Evolutionary conservation across 53 echinoderm and acorn worm genomes (phyloP).

Genomic region (Holothuria scabra): DNA sequence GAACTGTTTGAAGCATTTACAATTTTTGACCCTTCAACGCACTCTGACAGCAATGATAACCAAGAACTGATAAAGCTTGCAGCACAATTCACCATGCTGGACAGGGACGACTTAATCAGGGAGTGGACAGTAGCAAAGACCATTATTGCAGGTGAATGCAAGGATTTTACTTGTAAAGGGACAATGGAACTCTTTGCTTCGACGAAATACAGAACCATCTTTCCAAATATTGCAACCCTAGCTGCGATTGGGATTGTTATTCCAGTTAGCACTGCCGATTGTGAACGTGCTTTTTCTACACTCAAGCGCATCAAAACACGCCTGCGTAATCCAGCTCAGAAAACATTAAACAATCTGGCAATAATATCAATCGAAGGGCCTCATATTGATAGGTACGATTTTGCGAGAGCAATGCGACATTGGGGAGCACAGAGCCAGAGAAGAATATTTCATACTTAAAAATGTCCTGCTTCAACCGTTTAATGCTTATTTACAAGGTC

Average conservation of each 20-base stretch:
- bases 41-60: not conserved
- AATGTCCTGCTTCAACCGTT: no score
- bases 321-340: not conserved
- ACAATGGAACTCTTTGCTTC: slow-evolving; percentile 13
- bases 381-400: slow-evolving; percentile 7
- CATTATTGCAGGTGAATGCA: not conserved
- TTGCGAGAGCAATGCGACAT: slow-evolving; percentile 12
- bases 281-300: not conserved
- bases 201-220: slow-evolving; percentile 5
- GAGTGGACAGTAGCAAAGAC: slow-evolving; percentile 4
- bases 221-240: not conserved
- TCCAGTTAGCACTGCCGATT: not conserved
- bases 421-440: slow-evolving; percentile 19
- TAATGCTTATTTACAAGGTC: no score
- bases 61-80: not conserved
- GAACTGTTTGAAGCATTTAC: slow-evolving; percentile 18
- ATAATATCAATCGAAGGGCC: not conserved
- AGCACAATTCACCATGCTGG: not conserved
- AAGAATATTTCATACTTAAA: slow-evolving; percentile 1
- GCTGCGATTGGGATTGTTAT: slow-evolving; percentile 23
- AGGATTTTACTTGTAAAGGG: slow-evolving; percentile 5
- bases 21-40: not conserved
- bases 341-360: slow-evolving; percentile 13
- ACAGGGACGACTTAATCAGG: not conserved
- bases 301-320: slow-evolving; percentile 8